phyloP scores from a whole-genome alignment of 1,140 invertebrate species.

The Cyrtorhinus lividipennis region DNA sequence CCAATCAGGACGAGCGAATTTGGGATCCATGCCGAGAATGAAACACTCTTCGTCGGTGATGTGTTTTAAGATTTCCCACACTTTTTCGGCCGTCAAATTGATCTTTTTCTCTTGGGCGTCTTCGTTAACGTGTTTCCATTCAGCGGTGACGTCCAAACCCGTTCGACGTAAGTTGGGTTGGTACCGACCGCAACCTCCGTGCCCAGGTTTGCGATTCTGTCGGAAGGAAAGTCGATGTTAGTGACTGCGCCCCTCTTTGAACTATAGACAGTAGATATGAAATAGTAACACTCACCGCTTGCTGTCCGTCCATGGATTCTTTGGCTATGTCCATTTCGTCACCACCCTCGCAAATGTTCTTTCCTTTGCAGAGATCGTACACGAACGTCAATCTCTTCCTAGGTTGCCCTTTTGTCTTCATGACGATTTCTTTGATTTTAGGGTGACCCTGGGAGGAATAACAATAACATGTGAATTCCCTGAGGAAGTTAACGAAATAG shows the following conservation, averaged over 20 bases:
- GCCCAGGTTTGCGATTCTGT: conserved; percentile 54
- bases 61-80: conserved; percentile 92
- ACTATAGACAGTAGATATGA: no score
- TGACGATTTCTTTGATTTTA: conserved; percentile 93
- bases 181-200: conserved; percentile 94
- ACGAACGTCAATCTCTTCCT: conserved; percentile 86
- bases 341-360: conserved; percentile 96
- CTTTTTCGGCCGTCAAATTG: conserved; percentile 78
- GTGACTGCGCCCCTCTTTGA: no score
- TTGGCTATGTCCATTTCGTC: conserved; percentile 90
- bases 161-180: conserved; percentile 81
- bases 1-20: conserved; percentile 95
- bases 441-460: conserved; percentile 54
- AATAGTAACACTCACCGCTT: conserved; percentile 11
- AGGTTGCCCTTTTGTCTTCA: conserved; percentile 94
- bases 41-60: conserved; percentile 96
- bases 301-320: conserved; percentile 35
- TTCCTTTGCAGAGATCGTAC: conserved; percentile 96
- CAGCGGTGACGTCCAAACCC: conserved; percentile 84
- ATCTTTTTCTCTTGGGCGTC: conserved; percentile 96
- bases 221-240: background rate
- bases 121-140: conserved; percentile 98
- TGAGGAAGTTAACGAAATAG: background rate
- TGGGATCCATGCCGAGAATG: conserved; percentile 89
- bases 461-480: background rate